phyloP scores from a whole-genome alignment of 2,888 invertebrate genomes.

The Perizoma affinitatum region DNA sequence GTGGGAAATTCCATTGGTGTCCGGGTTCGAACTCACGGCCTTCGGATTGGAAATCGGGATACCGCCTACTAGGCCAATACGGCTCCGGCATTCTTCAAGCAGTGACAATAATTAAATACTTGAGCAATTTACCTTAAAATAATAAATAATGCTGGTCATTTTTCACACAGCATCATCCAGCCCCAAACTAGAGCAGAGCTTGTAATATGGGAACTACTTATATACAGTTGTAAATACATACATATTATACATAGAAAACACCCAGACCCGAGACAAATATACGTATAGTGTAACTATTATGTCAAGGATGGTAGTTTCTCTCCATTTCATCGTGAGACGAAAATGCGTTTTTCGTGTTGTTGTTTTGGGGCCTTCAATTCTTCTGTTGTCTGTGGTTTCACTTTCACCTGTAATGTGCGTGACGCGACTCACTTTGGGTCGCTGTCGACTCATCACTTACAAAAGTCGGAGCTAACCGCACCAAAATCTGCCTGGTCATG shows the following conservation, averaged over 20 bases:
- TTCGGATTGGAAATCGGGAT: too few relatives aligned
- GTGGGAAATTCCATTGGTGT: too few relatives aligned
- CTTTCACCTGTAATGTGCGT: slow-evolving; percentile 63
- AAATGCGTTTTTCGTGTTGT: slow-evolving; percentile 55
- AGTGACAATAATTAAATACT: too few relatives aligned
- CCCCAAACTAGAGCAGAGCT: too few relatives aligned
- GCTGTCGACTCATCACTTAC: slow-evolving; percentile 27
- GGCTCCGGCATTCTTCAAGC: too few relatives aligned
- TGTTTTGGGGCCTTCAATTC: slow-evolving; percentile 52
- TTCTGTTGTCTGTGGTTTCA: slow-evolving; percentile 59
- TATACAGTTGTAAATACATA: too few relatives aligned
- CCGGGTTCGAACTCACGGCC: too few relatives aligned
- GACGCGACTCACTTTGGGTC: slow-evolving; percentile 46
- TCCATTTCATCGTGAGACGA: slow-evolving; percentile 42
- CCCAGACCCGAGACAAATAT: slow-evolving; percentile 41
- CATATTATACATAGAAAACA: too few relatives aligned
- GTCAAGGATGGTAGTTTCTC: slow-evolving; percentile 50
- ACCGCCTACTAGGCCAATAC: too few relatives aligned
- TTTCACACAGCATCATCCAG: too few relatives aligned
- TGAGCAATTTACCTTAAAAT: slow-evolving; percentile 1
- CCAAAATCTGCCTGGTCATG: slow-evolving; percentile 35
- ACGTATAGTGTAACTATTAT: slow-evolving; percentile 38
- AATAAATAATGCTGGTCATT: too few relatives aligned
- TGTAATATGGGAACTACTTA: too few relatives aligned
- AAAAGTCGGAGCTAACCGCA: slow-evolving; percentile 35